Base-by-base conservation (phyloP, 2,888 invertebrate species). In the Drosophila kambysellisi region DNA sequence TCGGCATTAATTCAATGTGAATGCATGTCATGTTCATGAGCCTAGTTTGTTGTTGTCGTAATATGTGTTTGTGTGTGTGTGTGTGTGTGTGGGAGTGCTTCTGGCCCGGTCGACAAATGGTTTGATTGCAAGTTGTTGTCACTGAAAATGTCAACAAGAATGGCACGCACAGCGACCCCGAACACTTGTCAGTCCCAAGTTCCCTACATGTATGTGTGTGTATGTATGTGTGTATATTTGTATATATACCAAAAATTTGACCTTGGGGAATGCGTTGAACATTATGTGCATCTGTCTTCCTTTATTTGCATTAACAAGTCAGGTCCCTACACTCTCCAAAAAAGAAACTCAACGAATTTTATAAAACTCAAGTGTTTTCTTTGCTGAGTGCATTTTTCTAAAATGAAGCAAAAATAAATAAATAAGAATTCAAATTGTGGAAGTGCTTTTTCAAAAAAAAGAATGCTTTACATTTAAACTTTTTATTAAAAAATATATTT, bases 61-160 rank as follows among this genome's bases (percentile, higher is more conserved):
- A 48, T 53, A 30, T 48, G 25, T 39, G 54, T 51, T 30, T 39
- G 20, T 25, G 25, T 25, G 25, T 2, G 32, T 39, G 25, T 25
- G 25, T 25, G 32, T 39, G 37, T 37, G 5, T 46, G 41, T 30
- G 30, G 33, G 43, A 17, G 37, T 25, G 20, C 20, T 25, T 46
- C 25, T 46, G 15, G 46, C 15, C 50, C 15, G 37, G 41, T 48
- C 25, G 75, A 78, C 88, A 80, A 88, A 89, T 81, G 81, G 76
- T 80, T 83, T 89, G 90, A 82, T 90, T 88, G 82, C 89, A 81
- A 79, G 81, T 88, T 86, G 82, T 82, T 85, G 89, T 79, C 85
- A 53, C 88, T 88, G 81, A 68, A 70, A 75, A 80, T 88, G 89
- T 88, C 79, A 83, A 86, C 84, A 81, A 62, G 81, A 81, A 73